Conservation (phyloP, 2,113 vertebrate genomes). For the Paramormyrops kingsleyae region DNA sequence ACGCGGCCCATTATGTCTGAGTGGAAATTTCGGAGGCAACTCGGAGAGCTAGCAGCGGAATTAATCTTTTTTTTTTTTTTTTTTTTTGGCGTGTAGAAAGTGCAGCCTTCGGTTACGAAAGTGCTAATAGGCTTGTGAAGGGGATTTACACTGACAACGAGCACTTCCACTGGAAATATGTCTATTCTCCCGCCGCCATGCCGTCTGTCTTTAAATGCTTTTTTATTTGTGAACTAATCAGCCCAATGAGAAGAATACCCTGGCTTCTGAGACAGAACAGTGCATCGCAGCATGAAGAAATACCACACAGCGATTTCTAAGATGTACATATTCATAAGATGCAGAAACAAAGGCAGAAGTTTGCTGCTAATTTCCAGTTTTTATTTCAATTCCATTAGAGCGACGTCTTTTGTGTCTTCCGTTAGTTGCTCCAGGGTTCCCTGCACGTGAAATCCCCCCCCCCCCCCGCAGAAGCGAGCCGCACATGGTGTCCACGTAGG, state of each 20-base stretch:
- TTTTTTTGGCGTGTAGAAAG: background rate
- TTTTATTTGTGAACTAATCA: background rate
- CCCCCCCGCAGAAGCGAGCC: background rate
- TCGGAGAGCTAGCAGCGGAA: background rate
- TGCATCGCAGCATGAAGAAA: background rate
- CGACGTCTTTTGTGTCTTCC: conserved; percentile 36
- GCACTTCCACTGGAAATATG: background rate
- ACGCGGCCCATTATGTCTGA: background rate
- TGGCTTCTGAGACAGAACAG: background rate
- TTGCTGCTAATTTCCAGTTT: conserved; percentile 43
- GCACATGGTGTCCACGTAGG: background rate
- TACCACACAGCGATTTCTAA: background rate
- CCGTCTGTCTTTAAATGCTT: background rate
- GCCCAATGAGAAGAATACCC: background rate
- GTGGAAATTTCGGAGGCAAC: background rate
- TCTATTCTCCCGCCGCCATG: background rate
- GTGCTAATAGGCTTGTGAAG: conserved; percentile 7
- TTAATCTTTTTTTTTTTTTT: background rate
- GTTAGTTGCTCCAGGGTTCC: conserved; percentile 36
- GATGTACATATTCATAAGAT: conserved; percentile 29
- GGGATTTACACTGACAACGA: conserved; percentile 10
- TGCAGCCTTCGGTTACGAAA: background rate
- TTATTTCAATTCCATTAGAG: conserved; percentile 46
- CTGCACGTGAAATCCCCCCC: conserved; percentile 30
- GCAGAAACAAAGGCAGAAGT: conserved; percentile 31